Percentiles rank a stretch among this genome's conserved stretches.
Conservation (phyloP, 1,140 invertebrate species). For the Rhagoletis pomonella region DNA sequence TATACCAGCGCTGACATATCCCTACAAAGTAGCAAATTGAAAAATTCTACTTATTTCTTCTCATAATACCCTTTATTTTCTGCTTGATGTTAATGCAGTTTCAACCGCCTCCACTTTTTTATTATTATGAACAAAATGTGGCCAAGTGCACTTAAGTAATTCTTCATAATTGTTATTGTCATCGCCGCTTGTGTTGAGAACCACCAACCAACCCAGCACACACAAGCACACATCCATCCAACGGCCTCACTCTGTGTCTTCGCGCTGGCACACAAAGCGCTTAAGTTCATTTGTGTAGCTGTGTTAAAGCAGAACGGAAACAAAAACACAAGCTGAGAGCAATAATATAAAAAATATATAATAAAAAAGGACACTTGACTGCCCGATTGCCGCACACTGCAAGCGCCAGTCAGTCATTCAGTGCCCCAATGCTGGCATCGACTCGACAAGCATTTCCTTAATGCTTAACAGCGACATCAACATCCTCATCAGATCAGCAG, state of each 20-base stretch:
- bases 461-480: neutral
- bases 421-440: neutral
- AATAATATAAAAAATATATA: conserved; percentile 39
- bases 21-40: no score
- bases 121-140: conserved; percentile 53
- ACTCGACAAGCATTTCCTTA: conserved; percentile 4
- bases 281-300: conserved; percentile 39
- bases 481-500: conserved; percentile 17
- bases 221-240: neutral
- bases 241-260: neutral
- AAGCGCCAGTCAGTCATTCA: neutral
- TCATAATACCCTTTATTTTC: neutral
- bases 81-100: neutral
- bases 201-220: neutral
- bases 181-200: neutral
- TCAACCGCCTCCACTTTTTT: conserved; percentile 23
- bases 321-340: conserved; percentile 2
- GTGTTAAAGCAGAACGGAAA: neutral
- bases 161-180: conserved; percentile 56
- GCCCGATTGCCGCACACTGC: neutral
- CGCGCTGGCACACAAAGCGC: conserved; percentile 37
- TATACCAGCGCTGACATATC: no score
- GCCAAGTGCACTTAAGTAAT: conserved; percentile 54
- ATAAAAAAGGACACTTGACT: conserved; percentile 46
- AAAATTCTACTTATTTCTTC: neutral